Evolutionary conservation across 2,888 invertebrate genomes (phyloP).

Genomic region (Sphecodes monilicornis): DNA sequence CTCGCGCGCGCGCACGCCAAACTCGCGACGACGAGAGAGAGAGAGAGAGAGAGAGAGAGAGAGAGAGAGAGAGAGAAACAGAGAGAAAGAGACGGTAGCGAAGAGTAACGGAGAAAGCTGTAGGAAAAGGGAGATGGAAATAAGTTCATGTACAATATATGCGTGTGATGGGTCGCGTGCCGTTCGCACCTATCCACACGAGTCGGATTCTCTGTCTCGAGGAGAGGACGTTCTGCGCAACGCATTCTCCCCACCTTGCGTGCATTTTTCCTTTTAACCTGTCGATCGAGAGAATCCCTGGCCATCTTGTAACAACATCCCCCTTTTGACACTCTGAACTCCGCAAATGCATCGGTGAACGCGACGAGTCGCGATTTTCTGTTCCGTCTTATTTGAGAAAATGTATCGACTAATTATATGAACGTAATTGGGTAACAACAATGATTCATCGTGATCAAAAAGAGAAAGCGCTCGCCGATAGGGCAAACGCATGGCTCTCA

Average conservation of each 20-base stretch:
- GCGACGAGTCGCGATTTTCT: not conserved
- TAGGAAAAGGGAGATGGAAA: constrained; percentile 54
- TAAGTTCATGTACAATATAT: constrained; percentile 70
- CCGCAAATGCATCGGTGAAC: constrained; percentile 24
- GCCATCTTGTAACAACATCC: constrained; percentile 66
- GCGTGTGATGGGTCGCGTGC: constrained; percentile 77
- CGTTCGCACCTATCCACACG: constrained; percentile 74
- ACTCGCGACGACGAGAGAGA: constrained; percentile 22
- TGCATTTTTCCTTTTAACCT: constrained; percentile 62
- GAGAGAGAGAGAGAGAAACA: constrained; percentile 23
- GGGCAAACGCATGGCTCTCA: not conserved
- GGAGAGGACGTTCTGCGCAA: constrained; percentile 62
- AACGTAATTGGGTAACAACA: not conserved
- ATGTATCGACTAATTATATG: not conserved
- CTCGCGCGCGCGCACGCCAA: constrained; percentile 25
- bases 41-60: constrained; percentile 13
- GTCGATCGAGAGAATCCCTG: constrained; percentile 66
- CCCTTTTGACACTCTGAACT: constrained; percentile 45
- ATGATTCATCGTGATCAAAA: constrained; percentile 6
- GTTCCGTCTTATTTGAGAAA: not conserved
- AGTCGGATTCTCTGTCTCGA: constrained; percentile 60
- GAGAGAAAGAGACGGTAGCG: not conserved
- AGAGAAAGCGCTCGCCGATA: constrained; percentile 38
- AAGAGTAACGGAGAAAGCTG: constrained; percentile 31
- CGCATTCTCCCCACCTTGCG: constrained; percentile 54